Percentiles rank a stretch among this genome's conserved stretches.
phyloP scores from a whole-genome alignment of 2,113 vertebrate species.

The Halichoeres trimaculatus region DNA sequence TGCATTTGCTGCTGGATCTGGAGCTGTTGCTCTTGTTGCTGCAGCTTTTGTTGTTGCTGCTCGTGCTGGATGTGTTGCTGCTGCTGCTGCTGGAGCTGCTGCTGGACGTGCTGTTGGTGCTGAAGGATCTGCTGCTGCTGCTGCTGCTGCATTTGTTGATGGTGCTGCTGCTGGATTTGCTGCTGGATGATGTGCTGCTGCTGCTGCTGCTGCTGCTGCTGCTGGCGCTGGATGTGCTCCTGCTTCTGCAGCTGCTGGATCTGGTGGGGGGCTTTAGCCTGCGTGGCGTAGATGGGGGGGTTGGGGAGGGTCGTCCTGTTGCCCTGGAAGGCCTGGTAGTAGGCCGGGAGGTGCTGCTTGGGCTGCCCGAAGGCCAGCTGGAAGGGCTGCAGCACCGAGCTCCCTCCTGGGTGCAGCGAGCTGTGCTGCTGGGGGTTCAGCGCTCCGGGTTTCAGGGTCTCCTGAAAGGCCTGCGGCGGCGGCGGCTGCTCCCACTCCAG shows the following conservation, averaged over 20 bases:
- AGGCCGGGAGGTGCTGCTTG: slow-evolving; percentile 87
- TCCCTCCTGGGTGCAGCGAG: slow-evolving; percentile 67
- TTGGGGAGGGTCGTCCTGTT: slow-evolving; percentile 80
- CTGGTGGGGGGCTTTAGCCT: slow-evolving; percentile 74
- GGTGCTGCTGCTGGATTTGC: slow-evolving; percentile 81
- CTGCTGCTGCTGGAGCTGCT: slow-evolving; percentile 73
- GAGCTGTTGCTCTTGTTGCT: slow-evolving; percentile 75
- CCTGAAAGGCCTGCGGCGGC: slow-evolving; percentile 84
- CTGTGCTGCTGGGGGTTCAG: slow-evolving; percentile 78
- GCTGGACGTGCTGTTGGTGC: slow-evolving; percentile 71
- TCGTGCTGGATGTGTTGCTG: slow-evolving; percentile 83
- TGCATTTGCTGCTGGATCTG: slow-evolving; percentile 81
- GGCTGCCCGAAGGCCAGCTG: slow-evolving; percentile 96
- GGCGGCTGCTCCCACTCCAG: slow-evolving; percentile 85
- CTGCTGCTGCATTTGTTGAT: slow-evolving; percentile 69
- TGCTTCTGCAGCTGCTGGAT: slow-evolving; percentile 82
- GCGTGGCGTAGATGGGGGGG: slow-evolving; percentile 75
- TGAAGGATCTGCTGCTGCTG: slow-evolving; percentile 79
- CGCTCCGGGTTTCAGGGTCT: slow-evolving; percentile 81
- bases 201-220: slow-evolving; percentile 62
- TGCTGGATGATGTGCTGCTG: slow-evolving; percentile 83
- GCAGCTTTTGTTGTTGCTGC: slow-evolving; percentile 85
- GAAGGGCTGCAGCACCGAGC: slow-evolving; percentile 92
- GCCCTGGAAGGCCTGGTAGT: slow-evolving; percentile 91
- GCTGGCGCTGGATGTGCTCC: slow-evolving; percentile 81